phyloP scores from a whole-genome alignment of 2,888 invertebrate genomes.

The Euplagia quadripunctaria region DNA sequence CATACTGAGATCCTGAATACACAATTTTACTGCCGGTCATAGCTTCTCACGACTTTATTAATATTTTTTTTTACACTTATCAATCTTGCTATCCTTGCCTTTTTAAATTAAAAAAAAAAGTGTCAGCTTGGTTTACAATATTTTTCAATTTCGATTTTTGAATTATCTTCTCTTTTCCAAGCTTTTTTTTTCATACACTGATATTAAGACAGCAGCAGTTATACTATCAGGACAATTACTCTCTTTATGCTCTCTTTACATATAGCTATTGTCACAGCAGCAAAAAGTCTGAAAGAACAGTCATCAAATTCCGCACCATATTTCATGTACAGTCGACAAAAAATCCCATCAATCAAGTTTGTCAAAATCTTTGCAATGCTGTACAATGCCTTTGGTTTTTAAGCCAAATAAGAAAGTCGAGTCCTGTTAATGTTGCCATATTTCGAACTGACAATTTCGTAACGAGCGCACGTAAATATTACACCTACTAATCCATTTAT shows the following conservation, averaged over 20 bases:
- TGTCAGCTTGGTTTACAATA: background rate
- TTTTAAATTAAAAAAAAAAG: background rate
- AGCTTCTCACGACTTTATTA: background rate
- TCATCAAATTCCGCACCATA: background rate
- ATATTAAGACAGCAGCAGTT: background rate
- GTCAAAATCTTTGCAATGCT: background rate
- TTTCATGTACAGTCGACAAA: slow-evolving; percentile 2
- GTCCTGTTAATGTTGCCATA: too few relatives aligned
- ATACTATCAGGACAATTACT: background rate
- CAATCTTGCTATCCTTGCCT: background rate
- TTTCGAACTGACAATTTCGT: too few relatives aligned
- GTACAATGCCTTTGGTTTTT: background rate
- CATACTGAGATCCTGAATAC: too few relatives aligned
- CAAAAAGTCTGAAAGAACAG: background rate
- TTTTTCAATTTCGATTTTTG: background rate
- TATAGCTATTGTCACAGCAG: background rate
- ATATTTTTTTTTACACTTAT: too few relatives aligned
- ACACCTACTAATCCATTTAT: too few relatives aligned
- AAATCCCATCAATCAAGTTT: background rate
- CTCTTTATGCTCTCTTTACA: background rate
- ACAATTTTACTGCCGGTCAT: too few relatives aligned
- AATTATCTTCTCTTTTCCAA: background rate
- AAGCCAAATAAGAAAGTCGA: too few relatives aligned
- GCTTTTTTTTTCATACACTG: background rate
- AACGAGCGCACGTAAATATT: too few relatives aligned